Evolutionary conservation across 1,140 invertebrate genomes (phyloP).

Genomic region (Drosophila grimshawi): DNA sequence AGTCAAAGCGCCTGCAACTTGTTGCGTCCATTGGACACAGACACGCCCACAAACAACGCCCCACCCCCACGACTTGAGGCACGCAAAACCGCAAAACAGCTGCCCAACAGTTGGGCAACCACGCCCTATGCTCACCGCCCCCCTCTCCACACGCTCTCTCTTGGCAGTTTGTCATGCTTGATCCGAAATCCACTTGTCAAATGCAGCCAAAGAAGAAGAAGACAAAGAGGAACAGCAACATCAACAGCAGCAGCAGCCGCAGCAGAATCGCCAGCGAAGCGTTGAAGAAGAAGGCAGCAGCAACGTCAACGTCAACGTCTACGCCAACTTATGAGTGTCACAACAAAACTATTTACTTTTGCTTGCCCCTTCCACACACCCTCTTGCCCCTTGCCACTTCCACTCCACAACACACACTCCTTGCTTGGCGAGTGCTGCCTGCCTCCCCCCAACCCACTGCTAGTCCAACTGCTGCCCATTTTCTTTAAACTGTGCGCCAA

Average conservation of each 20-base stretch:
- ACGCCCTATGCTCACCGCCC: neutral
- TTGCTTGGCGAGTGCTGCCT: too few species aligned
- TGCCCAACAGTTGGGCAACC: slow-evolving; percentile 36
- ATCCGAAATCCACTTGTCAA: slow-evolving; percentile 47
- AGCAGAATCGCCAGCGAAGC: slow-evolving; percentile 29
- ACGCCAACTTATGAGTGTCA: slow-evolving; percentile 52
- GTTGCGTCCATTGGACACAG: slow-evolving; percentile 41
- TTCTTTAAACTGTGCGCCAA: slow-evolving; percentile 34
- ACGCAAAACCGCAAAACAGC: slow-evolving; percentile 41
- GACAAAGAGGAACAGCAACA: neutral
- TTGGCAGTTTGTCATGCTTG: slow-evolving; percentile 17
- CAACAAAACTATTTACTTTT: slow-evolving; percentile 53
- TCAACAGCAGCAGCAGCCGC: neutral
- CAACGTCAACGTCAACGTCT: slow-evolving; percentile 15
- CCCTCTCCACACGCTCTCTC: neutral
- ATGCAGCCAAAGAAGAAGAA: slow-evolving; percentile 16
- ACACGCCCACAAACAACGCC: slow-evolving; percentile 17
- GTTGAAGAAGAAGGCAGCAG: slow-evolving; percentile 29
- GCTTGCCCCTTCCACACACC: neutral
- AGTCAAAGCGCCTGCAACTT: slow-evolving; percentile 32
- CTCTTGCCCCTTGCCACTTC: too few species aligned
- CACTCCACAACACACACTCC: too few species aligned
- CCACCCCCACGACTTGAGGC: neutral
- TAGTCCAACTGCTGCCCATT: slow-evolving; percentile 33
- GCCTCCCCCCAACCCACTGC: neutral